A percentile compares a stretch with the other conserved stretches of the same genome.
These are phyloP conservation scores for Balaenoptera acutorostrata DNA, from an alignment of 2,113 vertebrate species.

Conservation along the genomic window DNA sequence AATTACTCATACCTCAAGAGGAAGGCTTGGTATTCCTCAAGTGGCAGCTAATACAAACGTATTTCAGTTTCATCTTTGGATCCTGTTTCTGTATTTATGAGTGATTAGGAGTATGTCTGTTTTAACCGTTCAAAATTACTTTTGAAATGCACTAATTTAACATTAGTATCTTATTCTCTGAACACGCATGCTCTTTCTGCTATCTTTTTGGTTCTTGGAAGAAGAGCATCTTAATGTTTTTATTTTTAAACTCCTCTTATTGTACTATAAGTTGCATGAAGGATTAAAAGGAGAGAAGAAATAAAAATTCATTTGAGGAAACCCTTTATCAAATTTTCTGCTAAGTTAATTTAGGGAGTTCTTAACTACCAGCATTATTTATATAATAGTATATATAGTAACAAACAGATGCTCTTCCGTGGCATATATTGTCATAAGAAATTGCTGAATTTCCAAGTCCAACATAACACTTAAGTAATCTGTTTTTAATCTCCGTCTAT, in stretches of 20 bases:
- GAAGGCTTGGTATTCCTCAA: neutral
- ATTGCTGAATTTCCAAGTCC: neutral
- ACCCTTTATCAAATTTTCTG: neutral
- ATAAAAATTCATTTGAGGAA: neutral
- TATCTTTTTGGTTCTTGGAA: neutral
- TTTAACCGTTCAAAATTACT: neutral
- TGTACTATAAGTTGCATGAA: neutral
- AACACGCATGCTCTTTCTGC: neutral
- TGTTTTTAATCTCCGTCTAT: neutral
- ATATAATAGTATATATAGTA: neutral
- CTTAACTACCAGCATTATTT: neutral
- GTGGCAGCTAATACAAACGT: neutral
- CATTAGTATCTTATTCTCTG: neutral
- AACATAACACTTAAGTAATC: neutral
- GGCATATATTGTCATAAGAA: neutral
- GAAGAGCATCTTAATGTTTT: conserved; percentile 19
- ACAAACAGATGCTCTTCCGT: neutral
- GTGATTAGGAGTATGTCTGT: neutral
- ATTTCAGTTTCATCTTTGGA: neutral
- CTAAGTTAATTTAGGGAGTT: neutral
- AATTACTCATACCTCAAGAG: neutral
- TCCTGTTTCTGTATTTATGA: neutral
- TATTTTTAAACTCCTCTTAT: neutral
- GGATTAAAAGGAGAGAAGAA: neutral
- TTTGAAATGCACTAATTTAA: neutral